phyloP scores from a whole-genome alignment of 2,113 vertebrate genomes.

The Sarotherodon lohbergeri region DNA sequence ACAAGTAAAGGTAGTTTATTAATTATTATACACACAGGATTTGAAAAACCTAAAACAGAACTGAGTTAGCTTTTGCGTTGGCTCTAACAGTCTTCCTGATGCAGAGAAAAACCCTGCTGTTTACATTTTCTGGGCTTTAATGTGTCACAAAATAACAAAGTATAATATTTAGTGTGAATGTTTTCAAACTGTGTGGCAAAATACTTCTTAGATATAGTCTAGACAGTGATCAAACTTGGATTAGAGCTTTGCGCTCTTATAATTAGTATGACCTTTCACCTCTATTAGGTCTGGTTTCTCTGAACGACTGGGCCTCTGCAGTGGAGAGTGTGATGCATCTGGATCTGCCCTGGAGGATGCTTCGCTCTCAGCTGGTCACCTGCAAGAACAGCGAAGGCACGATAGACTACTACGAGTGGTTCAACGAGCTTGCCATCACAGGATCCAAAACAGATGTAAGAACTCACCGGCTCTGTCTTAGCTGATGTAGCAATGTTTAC shows the following conservation, averaged over 20 bases:
- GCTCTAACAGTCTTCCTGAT: background rate
- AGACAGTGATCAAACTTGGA: background rate
- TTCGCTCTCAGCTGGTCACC: conserved; percentile 76
- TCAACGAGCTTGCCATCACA: conserved; percentile 67
- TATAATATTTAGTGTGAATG: background rate
- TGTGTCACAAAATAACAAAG: background rate
- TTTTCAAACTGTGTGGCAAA: background rate
- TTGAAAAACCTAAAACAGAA: background rate
- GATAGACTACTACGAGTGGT: conserved; percentile 70
- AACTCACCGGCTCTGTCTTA: background rate
- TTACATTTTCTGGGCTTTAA: background rate
- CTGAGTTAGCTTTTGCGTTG: background rate
- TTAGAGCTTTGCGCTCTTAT: background rate
- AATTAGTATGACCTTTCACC: background rate
- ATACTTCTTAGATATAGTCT: background rate
- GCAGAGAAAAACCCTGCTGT: background rate
- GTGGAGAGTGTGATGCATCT: conserved; percentile 82
- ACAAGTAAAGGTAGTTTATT: background rate
- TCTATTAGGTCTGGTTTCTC: conserved; percentile 49
- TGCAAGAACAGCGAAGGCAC: conserved; percentile 28
- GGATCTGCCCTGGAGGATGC: conserved; percentile 84
- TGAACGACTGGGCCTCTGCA: conserved; percentile 80
- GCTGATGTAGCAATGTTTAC: background rate
- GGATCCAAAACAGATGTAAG: conserved; percentile 63
- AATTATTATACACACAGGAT: background rate